Evolutionary conservation across 2,888 invertebrate genomes (phyloP).

Genomic region (Lasioglossum oenotherae): DNA sequence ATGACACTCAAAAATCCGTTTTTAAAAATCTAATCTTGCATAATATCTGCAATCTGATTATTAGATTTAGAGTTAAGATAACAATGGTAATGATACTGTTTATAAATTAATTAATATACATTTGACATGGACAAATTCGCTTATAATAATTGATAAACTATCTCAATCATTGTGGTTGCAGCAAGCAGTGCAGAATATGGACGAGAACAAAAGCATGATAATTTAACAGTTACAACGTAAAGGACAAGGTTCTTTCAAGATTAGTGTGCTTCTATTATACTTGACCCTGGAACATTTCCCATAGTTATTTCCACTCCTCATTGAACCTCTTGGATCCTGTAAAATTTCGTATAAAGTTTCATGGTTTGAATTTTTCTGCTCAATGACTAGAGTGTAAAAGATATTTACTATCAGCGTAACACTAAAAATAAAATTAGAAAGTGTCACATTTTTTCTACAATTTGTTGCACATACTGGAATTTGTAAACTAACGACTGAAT

Average conservation of each 20-base stretch:
- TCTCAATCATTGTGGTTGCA: neutral
- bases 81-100: neutral
- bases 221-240: neutral
- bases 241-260: neutral
- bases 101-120: neutral
- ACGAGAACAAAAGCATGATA: neutral
- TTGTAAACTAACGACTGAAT: neutral
- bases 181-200: neutral
- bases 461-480: neutral
- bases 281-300: neutral
- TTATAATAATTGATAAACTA: neutral
- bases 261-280: neutral
- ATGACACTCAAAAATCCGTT: too few species aligned
- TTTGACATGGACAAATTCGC: neutral
- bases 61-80: neutral
- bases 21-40: neutral
- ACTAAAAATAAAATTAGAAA: neutral
- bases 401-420: neutral
- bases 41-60: neutral
- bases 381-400: neutral
- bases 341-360: neutral
- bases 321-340: neutral
- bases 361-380: neutral
- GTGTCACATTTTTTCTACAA: neutral
- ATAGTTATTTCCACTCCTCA: neutral